Percentiles rank a stretch among this genome's conserved stretches.
Evolutionary conservation across 2,113 vertebrate species (phyloP).

Genomic region (Anarhynchus alexandrinus): DNA sequence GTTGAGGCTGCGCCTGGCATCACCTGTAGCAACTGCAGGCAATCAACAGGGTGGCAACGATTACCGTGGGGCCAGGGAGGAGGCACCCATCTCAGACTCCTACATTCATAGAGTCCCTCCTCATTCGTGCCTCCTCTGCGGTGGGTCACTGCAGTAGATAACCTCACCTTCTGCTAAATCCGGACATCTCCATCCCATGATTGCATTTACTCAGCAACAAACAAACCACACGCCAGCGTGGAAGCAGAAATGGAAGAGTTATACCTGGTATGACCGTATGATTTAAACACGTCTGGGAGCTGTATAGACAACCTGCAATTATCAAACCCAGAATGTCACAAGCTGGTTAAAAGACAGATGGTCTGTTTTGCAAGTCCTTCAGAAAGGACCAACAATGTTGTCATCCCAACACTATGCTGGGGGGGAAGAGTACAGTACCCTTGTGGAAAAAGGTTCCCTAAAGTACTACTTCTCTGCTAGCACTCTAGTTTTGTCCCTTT

Average conservation of each 20-base stretch:
- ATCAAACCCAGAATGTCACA: background rate
- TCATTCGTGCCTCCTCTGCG: rapidly evolving
- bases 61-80: rapidly evolving
- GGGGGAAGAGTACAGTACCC: background rate
- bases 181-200: background rate
- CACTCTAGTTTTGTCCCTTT: background rate
- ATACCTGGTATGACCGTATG: rapidly evolving
- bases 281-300: background rate
- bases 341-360: background rate
- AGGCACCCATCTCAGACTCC: background rate
- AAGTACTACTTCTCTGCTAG: background rate
- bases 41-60: background rate
- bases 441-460: background rate
- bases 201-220: background rate
- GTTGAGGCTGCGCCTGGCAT: background rate
- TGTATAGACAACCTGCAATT: background rate
- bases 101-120: background rate
- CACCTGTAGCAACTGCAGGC: background rate
- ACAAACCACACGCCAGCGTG: background rate
- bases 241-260: background rate
- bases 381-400: background rate
- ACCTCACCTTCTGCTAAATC: slow-evolving; percentile 10
- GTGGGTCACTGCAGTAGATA: background rate
- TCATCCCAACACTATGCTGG: background rate
- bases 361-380: background rate